A percentile compares a stretch with the other conserved stretches of the same genome.
Evolutionary conservation across 2,797 vertebrate species (phyloP).

Genomic region (Melanotaenia pygmaea): DNA sequence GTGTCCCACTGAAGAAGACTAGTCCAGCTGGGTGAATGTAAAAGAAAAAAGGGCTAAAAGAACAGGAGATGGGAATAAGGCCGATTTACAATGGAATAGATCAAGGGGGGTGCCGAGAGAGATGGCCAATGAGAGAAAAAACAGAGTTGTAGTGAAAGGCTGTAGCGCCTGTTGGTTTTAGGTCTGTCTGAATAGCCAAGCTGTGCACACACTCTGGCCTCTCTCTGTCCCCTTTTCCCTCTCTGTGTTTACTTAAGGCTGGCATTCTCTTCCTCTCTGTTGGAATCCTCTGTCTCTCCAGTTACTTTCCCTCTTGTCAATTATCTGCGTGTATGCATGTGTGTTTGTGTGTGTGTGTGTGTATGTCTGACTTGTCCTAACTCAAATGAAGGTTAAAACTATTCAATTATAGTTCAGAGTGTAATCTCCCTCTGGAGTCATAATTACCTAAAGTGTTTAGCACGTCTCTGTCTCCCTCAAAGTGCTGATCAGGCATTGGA

Average conservation of each 20-base stretch:
- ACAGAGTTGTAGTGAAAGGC: constrained; percentile 68
- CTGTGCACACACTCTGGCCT: constrained; percentile 77
- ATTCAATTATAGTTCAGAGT: constrained; percentile 64
- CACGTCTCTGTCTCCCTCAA: constrained; percentile 64
- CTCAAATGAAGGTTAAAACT: constrained; percentile 61
- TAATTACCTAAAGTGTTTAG: constrained; percentile 72
- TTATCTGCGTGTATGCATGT: constrained; percentile 50
- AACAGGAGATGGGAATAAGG: constrained; percentile 62
- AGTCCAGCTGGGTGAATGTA: constrained; percentile 44
- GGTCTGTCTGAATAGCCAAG: constrained; percentile 75
- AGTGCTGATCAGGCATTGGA: constrained; percentile 97
- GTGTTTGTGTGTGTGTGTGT: constrained; percentile 25
- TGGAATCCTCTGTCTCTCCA: constrained; percentile 75
- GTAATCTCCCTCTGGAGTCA: constrained; percentile 57
- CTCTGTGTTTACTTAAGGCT: constrained; percentile 79
- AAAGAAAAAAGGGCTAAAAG: constrained; percentile 49
- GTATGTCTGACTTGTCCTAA: constrained; percentile 48
- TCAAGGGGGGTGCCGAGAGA: constrained; percentile 30
- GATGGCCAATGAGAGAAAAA: constrained; percentile 38
- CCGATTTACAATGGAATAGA: constrained; percentile 66
- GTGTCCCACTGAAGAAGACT: constrained; percentile 33
- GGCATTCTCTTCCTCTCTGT: constrained; percentile 80
- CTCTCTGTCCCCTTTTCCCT: constrained; percentile 67
- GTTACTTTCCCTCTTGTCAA: constrained; percentile 73
- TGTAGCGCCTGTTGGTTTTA: constrained; percentile 78